Percentiles rank a stretch among this genome's conserved stretches.
Evolutionary conservation across 2,113 vertebrate genomes (phyloP).

Genomic region (Orthonyx spaldingii): DNA sequence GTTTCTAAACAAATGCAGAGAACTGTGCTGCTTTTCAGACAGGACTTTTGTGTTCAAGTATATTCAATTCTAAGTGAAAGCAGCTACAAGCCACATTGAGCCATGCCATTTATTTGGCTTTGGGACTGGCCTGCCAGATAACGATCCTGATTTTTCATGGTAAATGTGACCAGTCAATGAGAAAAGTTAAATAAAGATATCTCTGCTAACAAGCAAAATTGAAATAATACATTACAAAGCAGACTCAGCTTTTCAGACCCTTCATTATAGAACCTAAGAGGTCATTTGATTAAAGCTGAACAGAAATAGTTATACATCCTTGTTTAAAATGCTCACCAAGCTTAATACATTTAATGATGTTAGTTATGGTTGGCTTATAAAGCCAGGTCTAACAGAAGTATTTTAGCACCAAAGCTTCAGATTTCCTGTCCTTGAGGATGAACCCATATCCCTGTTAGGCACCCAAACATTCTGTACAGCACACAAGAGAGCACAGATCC

Average conservation of each 20-base stretch:
- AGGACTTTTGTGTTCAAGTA: background rate
- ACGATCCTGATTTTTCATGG: background rate
- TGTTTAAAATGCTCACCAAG: background rate
- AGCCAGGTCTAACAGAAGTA: background rate
- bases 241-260: background rate
- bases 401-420: background rate
- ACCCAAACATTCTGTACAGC: background rate
- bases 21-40: background rate
- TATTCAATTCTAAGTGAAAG: background rate
- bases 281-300: background rate
- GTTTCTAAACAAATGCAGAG: background rate
- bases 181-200: conserved; percentile 36
- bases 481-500: background rate
- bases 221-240: conserved; percentile 11
- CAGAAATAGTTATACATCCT: background rate
- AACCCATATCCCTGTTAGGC: background rate
- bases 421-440: background rate
- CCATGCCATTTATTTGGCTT: background rate
- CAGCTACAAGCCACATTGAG: background rate
- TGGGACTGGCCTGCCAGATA: background rate
- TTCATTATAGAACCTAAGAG: background rate
- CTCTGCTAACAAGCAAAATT: conserved; percentile 19
- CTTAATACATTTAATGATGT: background rate
- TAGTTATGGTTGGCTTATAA: background rate
- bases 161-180: conserved; percentile 2